phyloP scores from a whole-genome alignment of 2,797 vertebrate genomes.

The Cichlasoma orientale region DNA sequence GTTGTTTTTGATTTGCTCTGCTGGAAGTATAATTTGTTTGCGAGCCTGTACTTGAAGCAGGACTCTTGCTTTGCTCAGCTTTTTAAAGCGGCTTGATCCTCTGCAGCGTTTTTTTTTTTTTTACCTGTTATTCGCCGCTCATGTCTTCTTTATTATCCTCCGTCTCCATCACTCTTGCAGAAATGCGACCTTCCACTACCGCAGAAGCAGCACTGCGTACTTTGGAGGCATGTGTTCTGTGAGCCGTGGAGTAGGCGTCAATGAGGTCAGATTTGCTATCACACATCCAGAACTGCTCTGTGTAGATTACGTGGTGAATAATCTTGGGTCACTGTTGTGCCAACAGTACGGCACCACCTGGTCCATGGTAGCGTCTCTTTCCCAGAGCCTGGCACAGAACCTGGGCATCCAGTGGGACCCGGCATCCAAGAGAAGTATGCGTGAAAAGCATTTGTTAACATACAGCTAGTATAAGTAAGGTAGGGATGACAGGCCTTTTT shows the following conservation, averaged over 20 bases:
- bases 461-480: neutral
- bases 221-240: slow-evolving; percentile 94
- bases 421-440: slow-evolving; percentile 89
- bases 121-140: neutral
- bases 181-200: slow-evolving; percentile 95
- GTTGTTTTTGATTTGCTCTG: neutral
- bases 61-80: neutral
- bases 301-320: slow-evolving; percentile 15
- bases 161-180: slow-evolving; percentile 67
- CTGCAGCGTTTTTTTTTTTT: slow-evolving; percentile 1
- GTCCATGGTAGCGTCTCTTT: slow-evolving; percentile 88
- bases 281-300: neutral
- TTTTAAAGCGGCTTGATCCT: neutral
- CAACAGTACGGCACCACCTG: slow-evolving; percentile 89
- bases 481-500: neutral
- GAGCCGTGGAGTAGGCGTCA: slow-evolving; percentile 94
- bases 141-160: neutral
- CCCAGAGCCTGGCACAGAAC: slow-evolving; percentile 96
- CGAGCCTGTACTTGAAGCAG: neutral
- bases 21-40: neutral
- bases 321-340: slow-evolving; percentile 37
- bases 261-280: slow-evolving; percentile 86
- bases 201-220: slow-evolving; percentile 92
- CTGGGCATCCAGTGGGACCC: slow-evolving; percentile 98
- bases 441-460: slow-evolving; percentile 19